phyloP scores from a whole-genome alignment of 2,888 invertebrate species.

The Formica aserva region DNA sequence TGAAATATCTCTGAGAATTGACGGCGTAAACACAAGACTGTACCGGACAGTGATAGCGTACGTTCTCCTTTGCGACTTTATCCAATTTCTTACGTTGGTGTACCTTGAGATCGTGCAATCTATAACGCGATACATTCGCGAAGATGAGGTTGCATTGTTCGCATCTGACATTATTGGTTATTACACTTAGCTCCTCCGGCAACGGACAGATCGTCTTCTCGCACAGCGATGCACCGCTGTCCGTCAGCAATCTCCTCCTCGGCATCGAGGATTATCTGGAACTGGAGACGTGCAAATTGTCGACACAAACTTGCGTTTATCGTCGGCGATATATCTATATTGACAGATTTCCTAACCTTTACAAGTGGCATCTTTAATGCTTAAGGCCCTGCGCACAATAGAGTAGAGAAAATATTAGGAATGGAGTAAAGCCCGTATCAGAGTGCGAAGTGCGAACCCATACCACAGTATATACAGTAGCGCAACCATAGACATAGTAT shows the following conservation, averaged over 20 bases:
- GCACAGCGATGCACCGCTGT: slow-evolving; percentile 34
- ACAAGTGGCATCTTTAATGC: too few species aligned
- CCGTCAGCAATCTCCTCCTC: slow-evolving; percentile 26
- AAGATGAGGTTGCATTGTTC: slow-evolving; percentile 81
- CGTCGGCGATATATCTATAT: not conserved
- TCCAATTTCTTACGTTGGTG: slow-evolving; percentile 81
- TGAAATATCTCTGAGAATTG: slow-evolving; percentile 80
- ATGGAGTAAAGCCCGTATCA: too few species aligned
- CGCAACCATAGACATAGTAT: too few species aligned
- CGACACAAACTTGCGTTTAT: not conserved
- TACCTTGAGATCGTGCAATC: slow-evolving; percentile 82
- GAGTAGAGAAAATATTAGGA: too few species aligned
- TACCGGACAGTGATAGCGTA: slow-evolving; percentile 83
- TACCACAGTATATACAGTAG: too few species aligned
- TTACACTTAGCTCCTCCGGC: slow-evolving; percentile 81
- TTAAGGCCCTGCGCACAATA: too few species aligned
- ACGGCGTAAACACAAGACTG: slow-evolving; percentile 81
- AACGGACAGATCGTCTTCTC: slow-evolving; percentile 81
- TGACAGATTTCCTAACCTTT: too few species aligned
- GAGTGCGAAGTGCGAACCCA: too few species aligned
- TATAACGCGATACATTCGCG: slow-evolving; percentile 81
- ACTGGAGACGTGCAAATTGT: not conserved
- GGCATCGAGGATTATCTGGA: slow-evolving; percentile 63
- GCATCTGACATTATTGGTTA: slow-evolving; percentile 82
- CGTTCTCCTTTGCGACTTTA: slow-evolving; percentile 78